Evolutionary conservation across 2,113 vertebrate species (phyloP).

Genomic region (Asarcornis scutulata): DNA sequence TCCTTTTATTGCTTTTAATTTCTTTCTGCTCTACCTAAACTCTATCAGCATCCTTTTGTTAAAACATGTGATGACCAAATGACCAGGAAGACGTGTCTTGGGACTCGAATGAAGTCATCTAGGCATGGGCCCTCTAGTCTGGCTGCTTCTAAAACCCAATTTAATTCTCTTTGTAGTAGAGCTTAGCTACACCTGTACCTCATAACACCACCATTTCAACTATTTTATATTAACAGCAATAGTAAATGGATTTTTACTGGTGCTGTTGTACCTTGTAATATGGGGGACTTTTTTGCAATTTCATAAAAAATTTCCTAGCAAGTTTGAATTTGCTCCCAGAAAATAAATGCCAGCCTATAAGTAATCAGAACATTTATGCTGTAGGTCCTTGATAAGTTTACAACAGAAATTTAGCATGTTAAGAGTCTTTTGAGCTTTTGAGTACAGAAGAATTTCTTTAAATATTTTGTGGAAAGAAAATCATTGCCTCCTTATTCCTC

Average conservation of each 20-base stretch:
- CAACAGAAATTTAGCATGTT: background rate
- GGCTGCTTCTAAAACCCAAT: background rate
- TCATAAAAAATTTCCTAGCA: background rate
- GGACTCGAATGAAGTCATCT: background rate
- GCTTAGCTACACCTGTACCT: background rate
- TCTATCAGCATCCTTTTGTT: background rate
- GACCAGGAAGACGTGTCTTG: background rate
- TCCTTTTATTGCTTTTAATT: background rate
- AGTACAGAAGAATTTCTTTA: background rate
- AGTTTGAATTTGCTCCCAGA: background rate
- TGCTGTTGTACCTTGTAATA: background rate
- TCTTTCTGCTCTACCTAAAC: background rate
- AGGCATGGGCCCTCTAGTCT: background rate
- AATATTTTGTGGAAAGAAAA: background rate
- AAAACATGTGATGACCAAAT: background rate
- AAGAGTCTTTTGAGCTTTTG: background rate
- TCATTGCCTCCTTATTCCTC: background rate
- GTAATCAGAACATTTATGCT: background rate
- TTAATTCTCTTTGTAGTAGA: background rate
- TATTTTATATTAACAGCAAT: background rate
- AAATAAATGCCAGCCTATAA: background rate
- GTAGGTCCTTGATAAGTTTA: background rate
- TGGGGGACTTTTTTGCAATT: background rate
- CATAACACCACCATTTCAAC: background rate
- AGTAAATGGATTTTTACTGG: background rate